Evolutionary conservation across 2,888 invertebrate species (phyloP).

Genomic region (Sepiola atlantica): DNA sequence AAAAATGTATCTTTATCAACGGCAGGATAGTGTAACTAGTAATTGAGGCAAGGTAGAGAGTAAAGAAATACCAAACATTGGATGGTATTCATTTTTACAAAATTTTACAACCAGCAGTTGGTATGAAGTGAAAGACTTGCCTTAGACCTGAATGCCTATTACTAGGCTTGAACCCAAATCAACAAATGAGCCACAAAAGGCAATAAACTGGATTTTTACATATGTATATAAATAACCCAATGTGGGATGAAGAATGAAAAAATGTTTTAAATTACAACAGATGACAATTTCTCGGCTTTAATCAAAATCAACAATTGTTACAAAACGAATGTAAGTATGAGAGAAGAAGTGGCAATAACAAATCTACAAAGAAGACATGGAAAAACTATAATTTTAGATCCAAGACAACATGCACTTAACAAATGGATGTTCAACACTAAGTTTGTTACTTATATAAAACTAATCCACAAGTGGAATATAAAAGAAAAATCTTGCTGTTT

Average conservation of each 20-base stretch:
- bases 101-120: neutral
- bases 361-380: neutral
- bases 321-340: neutral
- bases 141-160: neutral
- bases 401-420: neutral
- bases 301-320: neutral
- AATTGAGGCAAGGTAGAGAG: conserved; percentile 32
- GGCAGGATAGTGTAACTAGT: conserved; percentile 18
- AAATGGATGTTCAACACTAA: neutral
- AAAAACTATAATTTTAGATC: neutral
- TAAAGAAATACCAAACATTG: neutral
- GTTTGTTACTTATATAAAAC: neutral
- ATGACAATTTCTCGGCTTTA: neutral
- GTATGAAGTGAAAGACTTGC: neutral
- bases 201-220: neutral
- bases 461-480: neutral
- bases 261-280: neutral
- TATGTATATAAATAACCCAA: neutral
- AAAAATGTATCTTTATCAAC: neutral
- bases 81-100: neutral
- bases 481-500: neutral
- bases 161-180: neutral
- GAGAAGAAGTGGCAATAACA: neutral
- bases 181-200: neutral
- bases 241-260: neutral